Evolutionary conservation across 2,113 vertebrate genomes (phyloP), one percentile per base, ranked within the genome.

Genomic region (Calypte anna): DNA sequence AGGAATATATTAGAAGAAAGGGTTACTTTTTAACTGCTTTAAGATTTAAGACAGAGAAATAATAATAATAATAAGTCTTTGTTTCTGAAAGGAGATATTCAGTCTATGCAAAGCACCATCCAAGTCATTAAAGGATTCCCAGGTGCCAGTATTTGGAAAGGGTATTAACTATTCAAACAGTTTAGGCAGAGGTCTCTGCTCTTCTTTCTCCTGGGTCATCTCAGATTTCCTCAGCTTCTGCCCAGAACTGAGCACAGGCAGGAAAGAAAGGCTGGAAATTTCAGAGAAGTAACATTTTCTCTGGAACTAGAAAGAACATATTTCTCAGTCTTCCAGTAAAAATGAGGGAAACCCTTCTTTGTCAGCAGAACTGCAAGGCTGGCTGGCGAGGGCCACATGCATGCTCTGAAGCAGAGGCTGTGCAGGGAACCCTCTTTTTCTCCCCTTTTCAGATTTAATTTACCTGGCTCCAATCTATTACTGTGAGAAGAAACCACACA

Each of bases 61-160:
- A 88, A 94, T 86, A 93, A 93, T 90, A 92, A 93, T 86, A 88
- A 86, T 25, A 68, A 48, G 36, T 61, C 76, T 96, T 88, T 93
- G 72, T 88, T 93, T 92, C 87, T 96, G 91, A 86, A 95, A 96
- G 76, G 51, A 91, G 84, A 90, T 95, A 94, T 50, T 95, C 90
- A 81, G 68, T 88, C 87, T 84, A 87, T 79, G 28, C 69, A 91
- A 94, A 95, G 72, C 61, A 94, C 91, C 44, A 76, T 96, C 62
- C 83, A 91, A 86, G 75, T 89, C 87, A 91, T 93, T 94, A 93
- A 90, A 91, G 91, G 92, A 93, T 94, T 95, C 88, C 94, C 95
- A 95, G 94, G 82, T 96, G 86, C 91, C 86, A 96, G 91, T 81
- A 96, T 92, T 97, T 92, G 87, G 94, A 92, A 96, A 90, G 66